phyloP scores from a whole-genome alignment of 2,888 invertebrate genomes.

The Cybosia mesomella region DNA sequence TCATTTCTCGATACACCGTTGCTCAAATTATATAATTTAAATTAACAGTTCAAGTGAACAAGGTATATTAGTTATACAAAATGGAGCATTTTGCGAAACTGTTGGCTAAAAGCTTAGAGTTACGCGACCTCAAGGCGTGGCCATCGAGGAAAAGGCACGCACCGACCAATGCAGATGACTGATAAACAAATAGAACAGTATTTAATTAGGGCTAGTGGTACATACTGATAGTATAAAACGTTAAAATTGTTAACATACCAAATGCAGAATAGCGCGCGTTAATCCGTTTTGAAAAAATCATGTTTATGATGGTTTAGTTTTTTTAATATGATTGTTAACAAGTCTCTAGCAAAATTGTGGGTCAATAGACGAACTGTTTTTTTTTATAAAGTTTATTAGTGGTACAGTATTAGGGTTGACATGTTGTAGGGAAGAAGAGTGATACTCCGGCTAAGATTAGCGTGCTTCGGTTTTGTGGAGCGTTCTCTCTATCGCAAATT shows the following conservation, averaged over 20 bases:
- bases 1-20: constrained; percentile 5
- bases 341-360: neutral
- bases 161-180: constrained; percentile 44
- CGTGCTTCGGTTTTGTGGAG: too few species aligned
- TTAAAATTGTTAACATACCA: constrained; percentile 32
- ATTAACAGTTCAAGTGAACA: constrained; percentile 28
- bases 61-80: constrained; percentile 31
- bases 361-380: too few species aligned
- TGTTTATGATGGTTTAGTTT: constrained; percentile 14
- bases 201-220: constrained; percentile 42
- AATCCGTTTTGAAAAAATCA: constrained; percentile 18
- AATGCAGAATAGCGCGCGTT: constrained; percentile 29
- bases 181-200: constrained; percentile 46
- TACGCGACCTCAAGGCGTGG: constrained; percentile 46
- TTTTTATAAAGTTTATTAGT: neutral
- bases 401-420: too few species aligned
- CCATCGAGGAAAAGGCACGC: constrained; percentile 29
- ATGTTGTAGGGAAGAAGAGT: too few species aligned
- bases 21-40: constrained; percentile 31
- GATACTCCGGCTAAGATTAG: too few species aligned
- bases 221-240: constrained; percentile 31
- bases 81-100: constrained; percentile 45
- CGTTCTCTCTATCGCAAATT: too few species aligned
- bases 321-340: neutral
- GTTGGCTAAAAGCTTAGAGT: constrained; percentile 29